These are phyloP conservation scores for Heliconius hewitsoni DNA, from an alignment of 1,140 invertebrate genomes.

Conservation along the genomic window DNA sequence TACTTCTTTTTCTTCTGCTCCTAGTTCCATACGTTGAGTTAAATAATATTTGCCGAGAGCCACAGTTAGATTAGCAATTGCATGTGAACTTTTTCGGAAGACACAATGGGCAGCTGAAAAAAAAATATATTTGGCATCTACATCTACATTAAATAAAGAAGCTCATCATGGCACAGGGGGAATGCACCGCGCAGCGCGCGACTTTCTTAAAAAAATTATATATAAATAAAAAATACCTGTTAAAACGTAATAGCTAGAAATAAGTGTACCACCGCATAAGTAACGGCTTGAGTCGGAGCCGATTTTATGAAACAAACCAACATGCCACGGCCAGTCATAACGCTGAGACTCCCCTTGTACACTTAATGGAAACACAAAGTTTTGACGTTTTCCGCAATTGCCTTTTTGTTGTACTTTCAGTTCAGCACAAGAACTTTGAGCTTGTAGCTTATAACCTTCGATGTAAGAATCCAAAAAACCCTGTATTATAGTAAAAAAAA, in stretches of 20 bases:
- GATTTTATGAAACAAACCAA: background rate
- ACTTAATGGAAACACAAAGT: background rate
- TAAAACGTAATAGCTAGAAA: slow-evolving; percentile 20
- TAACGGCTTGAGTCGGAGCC: background rate
- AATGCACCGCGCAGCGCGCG: too few species aligned
- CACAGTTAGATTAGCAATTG: background rate
- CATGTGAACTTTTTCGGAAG: slow-evolving; percentile 28
- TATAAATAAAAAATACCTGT: slow-evolving; percentile 11
- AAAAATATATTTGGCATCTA: background rate
- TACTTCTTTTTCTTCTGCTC: too few species aligned
- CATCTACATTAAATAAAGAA: too few species aligned
- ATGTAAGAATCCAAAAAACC: background rate
- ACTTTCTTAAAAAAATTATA: too few species aligned
- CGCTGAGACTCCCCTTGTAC: slow-evolving; percentile 15
- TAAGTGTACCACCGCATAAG: slow-evolving; percentile 24
- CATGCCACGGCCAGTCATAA: slow-evolving; percentile 24
- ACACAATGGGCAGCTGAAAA: slow-evolving; percentile 62
- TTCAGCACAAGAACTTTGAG: background rate
- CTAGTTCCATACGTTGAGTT: too few species aligned
- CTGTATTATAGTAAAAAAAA: background rate
- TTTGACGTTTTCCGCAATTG: slow-evolving; percentile 12
- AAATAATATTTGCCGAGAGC: background rate
- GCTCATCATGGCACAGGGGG: too few species aligned
- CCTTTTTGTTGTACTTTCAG: background rate
- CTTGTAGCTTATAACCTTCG: background rate